Conservation (phyloP, 2,797 vertebrate species). For the Manis javanica region DNA sequence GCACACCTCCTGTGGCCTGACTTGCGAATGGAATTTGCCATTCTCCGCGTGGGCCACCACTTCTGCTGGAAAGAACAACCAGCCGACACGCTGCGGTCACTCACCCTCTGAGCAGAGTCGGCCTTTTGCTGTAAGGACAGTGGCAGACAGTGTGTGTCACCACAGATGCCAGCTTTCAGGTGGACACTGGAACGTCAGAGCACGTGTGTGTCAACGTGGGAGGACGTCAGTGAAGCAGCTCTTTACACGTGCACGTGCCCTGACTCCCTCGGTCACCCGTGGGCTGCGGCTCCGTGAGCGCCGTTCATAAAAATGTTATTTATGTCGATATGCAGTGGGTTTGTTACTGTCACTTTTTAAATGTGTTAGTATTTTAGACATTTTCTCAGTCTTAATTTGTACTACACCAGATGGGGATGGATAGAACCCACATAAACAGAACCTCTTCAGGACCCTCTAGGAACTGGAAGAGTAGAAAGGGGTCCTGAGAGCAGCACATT, state of each 20-base stretch:
- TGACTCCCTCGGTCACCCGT: rapidly evolving
- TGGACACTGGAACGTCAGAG: not conserved
- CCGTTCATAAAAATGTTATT: not conserved
- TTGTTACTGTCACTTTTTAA: not conserved
- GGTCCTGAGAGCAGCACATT: not conserved
- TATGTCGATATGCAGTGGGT: not conserved
- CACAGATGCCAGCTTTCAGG: rapidly evolving
- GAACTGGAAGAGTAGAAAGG: not conserved
- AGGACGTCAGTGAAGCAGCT: not conserved
- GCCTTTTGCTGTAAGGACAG: not conserved
- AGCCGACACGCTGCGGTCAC: rapidly evolving
- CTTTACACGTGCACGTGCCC: not conserved
- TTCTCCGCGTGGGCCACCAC: rapidly evolving
- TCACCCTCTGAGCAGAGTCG: not conserved
- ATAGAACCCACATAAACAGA: not conserved
- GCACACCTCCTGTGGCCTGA: rapidly evolving
- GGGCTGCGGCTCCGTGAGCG: not conserved
- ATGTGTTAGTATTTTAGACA: not conserved
- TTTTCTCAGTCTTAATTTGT: not conserved
- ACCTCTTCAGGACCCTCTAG: not conserved
- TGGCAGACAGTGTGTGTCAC: too few species aligned
- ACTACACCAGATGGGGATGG: rapidly evolving
- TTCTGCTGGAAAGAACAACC: not conserved
- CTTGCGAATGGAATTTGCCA: rapidly evolving
- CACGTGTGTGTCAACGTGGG: rapidly evolving